Percentiles rank a stretch among this genome's conserved stretches.
phyloP scores from a whole-genome alignment of 37 sponge, comb jelly and placozoan genomes.

The Oopsacas minuta region DNA sequence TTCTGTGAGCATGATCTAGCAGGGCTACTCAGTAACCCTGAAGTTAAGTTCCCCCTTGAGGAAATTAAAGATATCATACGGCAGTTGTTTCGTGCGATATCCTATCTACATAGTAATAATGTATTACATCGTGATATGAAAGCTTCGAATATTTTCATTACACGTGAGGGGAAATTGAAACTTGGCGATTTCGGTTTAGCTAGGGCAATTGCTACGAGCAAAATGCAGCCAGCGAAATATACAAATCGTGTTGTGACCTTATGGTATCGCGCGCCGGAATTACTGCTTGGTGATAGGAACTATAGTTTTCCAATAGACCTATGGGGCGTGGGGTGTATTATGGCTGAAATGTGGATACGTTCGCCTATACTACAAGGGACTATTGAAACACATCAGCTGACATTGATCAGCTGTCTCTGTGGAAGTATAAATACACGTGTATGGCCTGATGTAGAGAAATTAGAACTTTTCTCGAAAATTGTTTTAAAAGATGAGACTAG shows the following conservation, averaged over 20 bases:
- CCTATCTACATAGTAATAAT: constrained; percentile 74
- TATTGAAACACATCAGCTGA: constrained; percentile 78
- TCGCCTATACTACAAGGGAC: constrained; percentile 88
- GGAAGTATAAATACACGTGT: constrained; percentile 84
- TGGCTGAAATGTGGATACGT: constrained; percentile 98
- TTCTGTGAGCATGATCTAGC: constrained; percentile 98
- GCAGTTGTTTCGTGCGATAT: constrained; percentile 81
- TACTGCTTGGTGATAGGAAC: constrained; percentile 83
- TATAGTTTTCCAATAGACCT: constrained; percentile 90
- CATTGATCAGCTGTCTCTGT: constrained; percentile 80
- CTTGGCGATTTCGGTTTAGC: constrained; percentile 94
- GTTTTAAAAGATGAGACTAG: constrained; percentile 62
- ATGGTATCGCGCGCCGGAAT: constrained; percentile 97
- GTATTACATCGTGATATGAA: constrained; percentile 98
- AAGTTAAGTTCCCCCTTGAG: constrained; percentile 64
- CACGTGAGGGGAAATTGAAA: constrained; percentile 67
- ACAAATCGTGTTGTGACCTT: constrained; percentile 95
- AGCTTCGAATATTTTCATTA: constrained; percentile 88
- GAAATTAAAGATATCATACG: constrained; percentile 80
- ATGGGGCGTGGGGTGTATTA: constrained; percentile 99
- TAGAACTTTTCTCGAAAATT: constrained; percentile 66
- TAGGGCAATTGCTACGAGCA: constrained; percentile 46
- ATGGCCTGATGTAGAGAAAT: constrained; percentile 71
- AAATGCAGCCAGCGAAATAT: constrained; percentile 40
- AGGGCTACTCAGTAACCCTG: constrained; percentile 72